A percentile compares a stretch with the other conserved stretches of the same genome.
phyloP scores from a whole-genome alignment of 1,140 invertebrate species.

The Ladona fulva region DNA sequence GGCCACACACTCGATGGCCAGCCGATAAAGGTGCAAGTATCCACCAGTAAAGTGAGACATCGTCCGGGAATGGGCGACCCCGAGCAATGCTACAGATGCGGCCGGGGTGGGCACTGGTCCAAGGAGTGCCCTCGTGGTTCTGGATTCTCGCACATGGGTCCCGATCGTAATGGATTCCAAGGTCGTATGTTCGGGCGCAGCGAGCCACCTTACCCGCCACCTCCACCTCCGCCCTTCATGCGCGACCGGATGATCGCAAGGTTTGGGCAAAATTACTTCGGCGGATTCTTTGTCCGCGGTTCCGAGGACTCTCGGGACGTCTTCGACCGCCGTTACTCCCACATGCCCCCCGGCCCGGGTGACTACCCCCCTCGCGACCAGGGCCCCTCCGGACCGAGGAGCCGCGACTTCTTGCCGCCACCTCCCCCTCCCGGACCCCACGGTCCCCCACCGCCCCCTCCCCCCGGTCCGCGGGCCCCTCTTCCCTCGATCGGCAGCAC shows the following conservation, averaged over 20 bases:
- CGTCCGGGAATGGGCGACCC: slow-evolving; percentile 91
- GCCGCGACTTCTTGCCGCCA: background rate
- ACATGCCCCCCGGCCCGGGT: background rate
- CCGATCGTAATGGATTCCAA: slow-evolving; percentile 8
- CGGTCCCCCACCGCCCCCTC: background rate
- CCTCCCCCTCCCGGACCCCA: background rate
- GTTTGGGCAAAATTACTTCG: slow-evolving; percentile 58
- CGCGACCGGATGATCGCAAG: slow-evolving; percentile 77
- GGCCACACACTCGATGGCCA: slow-evolving; percentile 69
- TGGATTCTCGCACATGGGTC: background rate
- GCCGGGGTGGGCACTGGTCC: slow-evolving; percentile 87
- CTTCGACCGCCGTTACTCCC: background rate
- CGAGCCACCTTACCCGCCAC: slow-evolving; percentile 67
- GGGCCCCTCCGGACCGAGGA: background rate
- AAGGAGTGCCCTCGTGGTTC: slow-evolving; percentile 66
- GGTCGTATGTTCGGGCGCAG: background rate
- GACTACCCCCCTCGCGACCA: background rate
- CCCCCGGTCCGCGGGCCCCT: background rate
- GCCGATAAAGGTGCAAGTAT: slow-evolving; percentile 82
- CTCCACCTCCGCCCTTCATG: slow-evolving; percentile 62
- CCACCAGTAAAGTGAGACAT: slow-evolving; percentile 81
- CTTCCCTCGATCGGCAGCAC: slow-evolving; percentile 1
- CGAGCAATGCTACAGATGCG: slow-evolving; percentile 86
- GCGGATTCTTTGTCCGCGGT: background rate
- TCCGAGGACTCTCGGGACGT: background rate